Evolutionary conservation across 2,797 vertebrate species (phyloP), one percentile per base, ranked within the genome.

Genomic region (Myoxocephalus aenaeus): DNA sequence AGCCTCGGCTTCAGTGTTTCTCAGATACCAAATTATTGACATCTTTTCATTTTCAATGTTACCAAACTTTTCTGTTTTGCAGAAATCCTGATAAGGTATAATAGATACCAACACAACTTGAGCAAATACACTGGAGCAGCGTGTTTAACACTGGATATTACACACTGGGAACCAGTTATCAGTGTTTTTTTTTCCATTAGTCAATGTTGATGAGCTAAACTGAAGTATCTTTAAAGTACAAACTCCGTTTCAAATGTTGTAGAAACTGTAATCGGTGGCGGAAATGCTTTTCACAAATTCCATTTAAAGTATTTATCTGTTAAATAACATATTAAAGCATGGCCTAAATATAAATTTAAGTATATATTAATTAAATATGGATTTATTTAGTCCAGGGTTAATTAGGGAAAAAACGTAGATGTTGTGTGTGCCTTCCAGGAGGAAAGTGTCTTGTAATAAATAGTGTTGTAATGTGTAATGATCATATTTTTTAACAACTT

Each of bases 1-100:
- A 77, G 74, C 76, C 53, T 66, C 20, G n/a, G 80, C 77, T 78
- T 85, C 80, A 82, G 46, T 80, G 85, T 69, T 58, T 70, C 79
- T 87, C 80, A 81, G 79, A 90, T 82, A 82, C 75, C 75, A 80
- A 85, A 86, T 86, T 86, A 86, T 87, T 83, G 22, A 75, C 68
- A 65, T 83, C 64, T 80, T 83, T 89, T 86, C 40, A 70, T 81
- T 88, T 85, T 75, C 68, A 77, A 36, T 73, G 75, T 82, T 80
- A 80, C 63, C 72, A 86, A 86, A 90, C 75, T 88, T 85, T 89
- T 75, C 78, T 77, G 83, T 81, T 79, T 84, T 70, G 77, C 80
- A 75, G 67, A 83, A 85, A 83, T 75, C 64, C 75, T 54, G 86
- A 90, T 90, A 86, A 86, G 78, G 48, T 88, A 57, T 71, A 77